Percentiles rank a stretch among this genome's conserved stretches.
phyloP scores from a whole-genome alignment of 2,888 invertebrate genomes.

The Metallyticus violacea region DNA sequence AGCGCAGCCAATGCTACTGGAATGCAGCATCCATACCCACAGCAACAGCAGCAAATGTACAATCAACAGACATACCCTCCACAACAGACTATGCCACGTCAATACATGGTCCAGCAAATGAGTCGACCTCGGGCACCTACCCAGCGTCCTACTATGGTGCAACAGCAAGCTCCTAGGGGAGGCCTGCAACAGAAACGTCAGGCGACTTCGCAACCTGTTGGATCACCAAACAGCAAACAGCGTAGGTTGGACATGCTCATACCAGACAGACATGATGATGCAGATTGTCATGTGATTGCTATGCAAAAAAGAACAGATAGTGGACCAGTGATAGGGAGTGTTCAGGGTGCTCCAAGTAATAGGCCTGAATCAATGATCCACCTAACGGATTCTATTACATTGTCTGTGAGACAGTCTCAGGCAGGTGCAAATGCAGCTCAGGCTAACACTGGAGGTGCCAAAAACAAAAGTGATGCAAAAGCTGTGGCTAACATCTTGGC shows the following conservation, averaged over 20 bases:
- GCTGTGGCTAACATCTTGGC: constrained; percentile 75
- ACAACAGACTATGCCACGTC: constrained; percentile 10
- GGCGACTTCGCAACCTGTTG: constrained; percentile 33
- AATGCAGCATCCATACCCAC: constrained; percentile 4
- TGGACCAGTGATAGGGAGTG: constrained; percentile 69
- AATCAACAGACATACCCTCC: constrained; percentile 11
- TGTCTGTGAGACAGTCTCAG: constrained; percentile 54
- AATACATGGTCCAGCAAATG: constrained; percentile 20
- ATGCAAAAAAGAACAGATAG: constrained; percentile 71
- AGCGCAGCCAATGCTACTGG: constrained; percentile 42
- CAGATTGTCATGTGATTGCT: constrained; percentile 72
- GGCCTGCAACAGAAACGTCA: constrained; percentile 5
- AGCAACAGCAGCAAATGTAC: neutral
- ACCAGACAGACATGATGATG: constrained; percentile 68
- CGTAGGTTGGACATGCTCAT: constrained; percentile 60
- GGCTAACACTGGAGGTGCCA: neutral
- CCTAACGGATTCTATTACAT: constrained; percentile 69
- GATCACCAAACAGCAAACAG: constrained; percentile 27
- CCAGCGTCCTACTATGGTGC: neutral
- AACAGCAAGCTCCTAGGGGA: constrained; percentile 17
- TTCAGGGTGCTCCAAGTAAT: constrained; percentile 55
- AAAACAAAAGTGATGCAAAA: constrained; percentile 56
- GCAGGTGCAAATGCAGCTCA: neutral
- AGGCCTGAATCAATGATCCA: constrained; percentile 58
- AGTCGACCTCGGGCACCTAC: constrained; percentile 11